Conservation (phyloP, 2,888 invertebrate genomes). For the Ernsta delagoae region DNA sequence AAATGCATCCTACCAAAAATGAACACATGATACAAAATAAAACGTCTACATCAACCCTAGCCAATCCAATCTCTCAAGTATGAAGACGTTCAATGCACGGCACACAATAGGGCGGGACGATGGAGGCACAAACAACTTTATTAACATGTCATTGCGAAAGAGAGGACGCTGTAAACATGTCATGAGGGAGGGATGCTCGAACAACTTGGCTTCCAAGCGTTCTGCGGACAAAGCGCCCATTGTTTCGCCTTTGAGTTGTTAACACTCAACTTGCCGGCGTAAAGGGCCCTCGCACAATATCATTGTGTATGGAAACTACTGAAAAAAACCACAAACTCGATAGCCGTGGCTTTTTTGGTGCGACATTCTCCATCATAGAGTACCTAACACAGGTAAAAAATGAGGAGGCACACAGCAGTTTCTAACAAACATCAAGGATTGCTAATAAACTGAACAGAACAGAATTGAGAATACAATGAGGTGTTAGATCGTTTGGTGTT, state of each 20-base stretch:
- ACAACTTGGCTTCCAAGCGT: constrained; percentile 54
- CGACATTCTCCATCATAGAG: neutral
- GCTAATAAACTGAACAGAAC: constrained; percentile 5
- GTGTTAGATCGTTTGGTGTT: neutral
- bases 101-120: constrained; percentile 30
- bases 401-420: constrained; percentile 13
- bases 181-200: constrained; percentile 44
- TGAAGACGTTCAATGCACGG: constrained; percentile 27
- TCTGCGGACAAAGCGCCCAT: constrained; percentile 58
- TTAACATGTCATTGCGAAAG: constrained; percentile 67
- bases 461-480: too few species aligned
- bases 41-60: constrained; percentile 14
- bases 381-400: constrained; percentile 1
- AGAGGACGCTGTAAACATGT: constrained; percentile 51
- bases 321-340: constrained; percentile 24
- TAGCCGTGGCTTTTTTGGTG: constrained; percentile 19
- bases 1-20: neutral
- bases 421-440: constrained; percentile 10
- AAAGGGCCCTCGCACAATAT: constrained; percentile 45
- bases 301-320: constrained; percentile 38
- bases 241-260: constrained; percentile 58
- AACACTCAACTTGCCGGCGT: constrained; percentile 56
- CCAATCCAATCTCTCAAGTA: constrained; percentile 26
- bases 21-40: neutral
- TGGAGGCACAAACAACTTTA: constrained; percentile 53